phyloP scores from a whole-genome alignment of 2,888 invertebrate species.

The Dyspetes luteomarginatus region DNA sequence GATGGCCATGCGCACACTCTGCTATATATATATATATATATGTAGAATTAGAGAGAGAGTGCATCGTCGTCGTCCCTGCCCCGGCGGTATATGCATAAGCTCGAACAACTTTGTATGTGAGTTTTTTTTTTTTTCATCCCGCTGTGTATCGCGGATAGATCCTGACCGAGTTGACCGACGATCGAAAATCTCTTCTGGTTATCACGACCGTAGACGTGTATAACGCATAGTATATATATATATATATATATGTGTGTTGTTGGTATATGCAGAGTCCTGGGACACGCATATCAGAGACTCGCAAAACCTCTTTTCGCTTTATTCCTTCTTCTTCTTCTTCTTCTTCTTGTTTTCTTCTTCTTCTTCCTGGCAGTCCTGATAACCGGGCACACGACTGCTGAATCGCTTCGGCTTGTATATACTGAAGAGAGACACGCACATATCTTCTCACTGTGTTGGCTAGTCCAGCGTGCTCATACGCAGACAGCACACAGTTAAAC shows the following conservation, averaged over 20 bases:
- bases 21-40: background rate
- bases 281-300: conserved; percentile 34
- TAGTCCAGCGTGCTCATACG: background rate
- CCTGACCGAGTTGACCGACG: conserved; percentile 69
- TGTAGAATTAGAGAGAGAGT: too few species aligned
- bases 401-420: conserved; percentile 53
- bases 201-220: conserved; percentile 36
- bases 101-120: too few species aligned
- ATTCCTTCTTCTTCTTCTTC: conserved; percentile 32
- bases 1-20: too few species aligned
- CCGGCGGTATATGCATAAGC: too few species aligned
- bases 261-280: conserved; percentile 6
- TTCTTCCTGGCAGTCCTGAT: conserved; percentile 65
- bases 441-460: conserved; percentile 29
- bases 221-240: background rate
- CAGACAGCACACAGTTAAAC: conserved; percentile 49
- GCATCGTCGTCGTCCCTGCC: too few species aligned
- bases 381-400: conserved; percentile 62
- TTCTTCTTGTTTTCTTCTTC: conserved; percentile 42
- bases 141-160: conserved; percentile 56
- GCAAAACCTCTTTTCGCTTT: conserved; percentile 52
- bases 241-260: background rate
- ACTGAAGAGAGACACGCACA: conserved; percentile 64
- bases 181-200: conserved; percentile 72
- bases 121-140: conserved; percentile 48